These are phyloP conservation scores for Natrix natrix DNA, from an alignment of 2,797 vertebrate species.

Conservation along the genomic window DNA sequence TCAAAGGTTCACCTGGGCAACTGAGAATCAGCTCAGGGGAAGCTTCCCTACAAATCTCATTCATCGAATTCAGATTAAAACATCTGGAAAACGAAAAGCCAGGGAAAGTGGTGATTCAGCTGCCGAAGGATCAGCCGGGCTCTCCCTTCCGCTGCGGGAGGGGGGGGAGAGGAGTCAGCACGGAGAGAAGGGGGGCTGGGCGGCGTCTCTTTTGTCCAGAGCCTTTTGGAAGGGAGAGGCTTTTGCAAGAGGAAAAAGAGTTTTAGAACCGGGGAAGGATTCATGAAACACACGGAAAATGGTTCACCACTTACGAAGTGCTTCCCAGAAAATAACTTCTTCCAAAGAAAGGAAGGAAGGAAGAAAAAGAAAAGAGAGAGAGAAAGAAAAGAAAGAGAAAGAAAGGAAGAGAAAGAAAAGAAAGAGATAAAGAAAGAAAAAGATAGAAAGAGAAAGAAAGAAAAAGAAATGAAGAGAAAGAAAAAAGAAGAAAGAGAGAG, in stretches of 20 bases:
- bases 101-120: not conserved
- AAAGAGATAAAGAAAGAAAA: fast-evolving
- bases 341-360: too few species aligned
- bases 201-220: not conserved
- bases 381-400: too few species aligned
- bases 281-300: not conserved
- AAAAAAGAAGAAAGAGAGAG: too few species aligned
- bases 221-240: not conserved
- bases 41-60: too few species aligned
- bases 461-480: too few species aligned
- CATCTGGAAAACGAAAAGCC: not conserved
- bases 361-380: too few species aligned
- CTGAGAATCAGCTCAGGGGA: not conserved
- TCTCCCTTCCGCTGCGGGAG: not conserved
- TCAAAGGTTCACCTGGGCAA: not conserved
- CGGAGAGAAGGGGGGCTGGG: not conserved
- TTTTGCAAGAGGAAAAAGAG: not conserved
- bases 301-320: not conserved
- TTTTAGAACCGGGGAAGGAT: not conserved
- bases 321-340: not conserved
- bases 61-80: not conserved
- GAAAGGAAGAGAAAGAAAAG: fast-evolving
- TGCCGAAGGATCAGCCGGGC: not conserved
- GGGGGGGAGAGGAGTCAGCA: not conserved
- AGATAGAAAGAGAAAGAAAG: too few species aligned